Conservation (phyloP, 2,888 invertebrate species). For the Laspeyria flexula region DNA sequence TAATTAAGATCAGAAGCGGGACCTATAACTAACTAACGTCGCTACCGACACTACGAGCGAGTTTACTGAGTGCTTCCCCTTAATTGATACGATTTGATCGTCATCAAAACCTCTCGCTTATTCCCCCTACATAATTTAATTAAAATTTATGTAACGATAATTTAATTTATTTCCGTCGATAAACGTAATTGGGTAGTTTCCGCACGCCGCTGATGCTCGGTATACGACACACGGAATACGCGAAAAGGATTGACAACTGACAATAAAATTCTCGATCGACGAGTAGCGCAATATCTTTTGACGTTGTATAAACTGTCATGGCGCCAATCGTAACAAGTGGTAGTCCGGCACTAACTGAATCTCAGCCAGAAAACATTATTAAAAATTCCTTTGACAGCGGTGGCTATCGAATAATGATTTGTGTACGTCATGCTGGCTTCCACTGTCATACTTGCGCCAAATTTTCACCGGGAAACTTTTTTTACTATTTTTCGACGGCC, state of each 20-base stretch:
- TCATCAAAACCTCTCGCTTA: constrained; percentile 68
- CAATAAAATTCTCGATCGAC: constrained; percentile 51
- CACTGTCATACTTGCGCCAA: constrained; percentile 82
- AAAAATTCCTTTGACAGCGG: constrained; percentile 82
- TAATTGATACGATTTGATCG: constrained; percentile 82
- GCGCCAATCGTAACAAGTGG: constrained; percentile 59
- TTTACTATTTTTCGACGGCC: constrained; percentile 75
- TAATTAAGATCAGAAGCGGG: constrained; percentile 81
- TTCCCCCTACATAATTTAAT: constrained; percentile 65
- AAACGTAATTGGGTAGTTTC: constrained; percentile 46
- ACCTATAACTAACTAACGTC: constrained; percentile 75
- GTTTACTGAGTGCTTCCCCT: constrained; percentile 72
- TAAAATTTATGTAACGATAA: constrained; percentile 60
- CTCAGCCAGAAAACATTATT: constrained; percentile 75
- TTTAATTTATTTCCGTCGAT: constrained; percentile 51
- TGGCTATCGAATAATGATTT: constrained; percentile 80
- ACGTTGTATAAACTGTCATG: constrained; percentile 48
- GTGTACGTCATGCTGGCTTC: constrained; percentile 72
- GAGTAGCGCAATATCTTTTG: constrained; percentile 54
- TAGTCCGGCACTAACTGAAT: constrained; percentile 62
- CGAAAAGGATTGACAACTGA: constrained; percentile 59
- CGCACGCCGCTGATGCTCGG: constrained; percentile 14
- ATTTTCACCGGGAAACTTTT: constrained; percentile 73
- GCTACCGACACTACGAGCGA: constrained; percentile 65
- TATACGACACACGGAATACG: constrained; percentile 51